A percentile compares a stretch with the other conserved stretches of the same genome.
Conservation (phyloP, 2,113 vertebrate species). For the Dasypus novemcinctus region DNA sequence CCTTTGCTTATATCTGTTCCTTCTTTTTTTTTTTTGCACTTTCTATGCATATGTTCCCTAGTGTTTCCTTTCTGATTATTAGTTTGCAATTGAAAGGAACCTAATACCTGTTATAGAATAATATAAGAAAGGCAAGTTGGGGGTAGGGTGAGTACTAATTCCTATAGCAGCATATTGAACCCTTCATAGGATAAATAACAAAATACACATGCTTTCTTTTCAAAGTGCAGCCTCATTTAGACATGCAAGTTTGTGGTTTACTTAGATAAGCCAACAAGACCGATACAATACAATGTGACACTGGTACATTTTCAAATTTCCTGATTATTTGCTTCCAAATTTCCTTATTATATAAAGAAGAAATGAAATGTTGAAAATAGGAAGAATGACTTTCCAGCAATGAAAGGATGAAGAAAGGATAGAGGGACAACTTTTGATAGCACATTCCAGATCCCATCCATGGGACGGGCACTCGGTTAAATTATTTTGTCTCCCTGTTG, state of each 20-base stretch:
- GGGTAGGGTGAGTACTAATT: neutral
- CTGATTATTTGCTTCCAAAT: neutral
- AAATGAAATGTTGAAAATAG: neutral
- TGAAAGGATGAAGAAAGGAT: neutral
- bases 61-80: neutral
- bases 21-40: neutral
- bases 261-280: neutral
- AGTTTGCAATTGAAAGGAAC: neutral
- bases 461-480: neutral
- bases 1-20: neutral
- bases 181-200: neutral
- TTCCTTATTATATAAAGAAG: neutral
- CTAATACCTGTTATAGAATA: neutral
- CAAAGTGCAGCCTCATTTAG: neutral
- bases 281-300: neutral
- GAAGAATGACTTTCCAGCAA: neutral
- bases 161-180: neutral
- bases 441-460: neutral
- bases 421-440: neutral
- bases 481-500: neutral
- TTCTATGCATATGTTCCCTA: neutral
- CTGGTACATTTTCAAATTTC: neutral
- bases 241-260: neutral
- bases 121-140: neutral
- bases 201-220: neutral